phyloP scores from a whole-genome alignment of 2,113 vertebrate genomes.

The Isichthys henryi region DNA sequence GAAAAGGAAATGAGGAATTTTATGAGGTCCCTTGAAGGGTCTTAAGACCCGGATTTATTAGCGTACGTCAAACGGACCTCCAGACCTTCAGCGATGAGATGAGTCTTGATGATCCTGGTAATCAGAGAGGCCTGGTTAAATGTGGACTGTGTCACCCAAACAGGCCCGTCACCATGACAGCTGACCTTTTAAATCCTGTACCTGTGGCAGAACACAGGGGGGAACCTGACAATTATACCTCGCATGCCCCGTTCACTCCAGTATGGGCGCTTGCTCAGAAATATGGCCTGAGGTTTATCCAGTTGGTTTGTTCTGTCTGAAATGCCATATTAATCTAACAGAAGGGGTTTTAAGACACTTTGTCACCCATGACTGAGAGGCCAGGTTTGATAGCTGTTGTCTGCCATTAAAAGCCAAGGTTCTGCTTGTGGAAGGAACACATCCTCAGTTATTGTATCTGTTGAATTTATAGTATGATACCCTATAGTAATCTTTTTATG shows the following conservation, averaged over 20 bases:
- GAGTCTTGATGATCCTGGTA: neutral
- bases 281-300: neutral
- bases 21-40: neutral
- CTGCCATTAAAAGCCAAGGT: neutral
- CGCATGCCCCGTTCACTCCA: neutral
- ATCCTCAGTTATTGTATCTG: neutral
- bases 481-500: neutral
- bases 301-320: neutral
- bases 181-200: slow-evolving; percentile 1
- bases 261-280: neutral
- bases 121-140: neutral
- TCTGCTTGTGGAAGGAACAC: neutral
- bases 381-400: neutral
- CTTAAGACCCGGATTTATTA: neutral
- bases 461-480: neutral
- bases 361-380: neutral
- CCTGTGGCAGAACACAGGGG: neutral
- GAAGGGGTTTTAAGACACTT: neutral
- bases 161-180: neutral
- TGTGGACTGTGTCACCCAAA: neutral
- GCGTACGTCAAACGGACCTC: neutral
- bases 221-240: neutral
- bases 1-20: neutral
- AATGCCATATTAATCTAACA: slow-evolving; percentile 5
- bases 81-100: neutral